Base-by-base conservation (phyloP, 2,113 vertebrate genomes). In the Chascanopsetta lugubris region DNA sequence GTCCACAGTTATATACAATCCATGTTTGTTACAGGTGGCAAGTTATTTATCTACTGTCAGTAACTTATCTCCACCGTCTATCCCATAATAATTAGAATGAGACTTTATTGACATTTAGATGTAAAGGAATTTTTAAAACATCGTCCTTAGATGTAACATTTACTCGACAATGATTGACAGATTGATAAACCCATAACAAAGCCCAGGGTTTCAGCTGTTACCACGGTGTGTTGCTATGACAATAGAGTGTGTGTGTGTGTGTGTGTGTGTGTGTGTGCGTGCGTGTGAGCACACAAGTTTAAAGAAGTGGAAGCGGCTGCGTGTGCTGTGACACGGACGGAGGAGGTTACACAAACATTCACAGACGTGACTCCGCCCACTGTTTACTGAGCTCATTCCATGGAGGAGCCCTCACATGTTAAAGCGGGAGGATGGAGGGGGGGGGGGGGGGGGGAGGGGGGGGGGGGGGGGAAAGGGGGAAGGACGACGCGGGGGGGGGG, bases 271-370 rank as follows among this genome's bases (percentile, higher is more conserved):
- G 58, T 57, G 61, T 48, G 55, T 32, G 43, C 36, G n/a, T n/a
- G n/a, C 47, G 12, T 68, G 4, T 54, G 20, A 32, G 45, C 18
- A 46, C 27, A 69, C 55, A 47, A 55, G 72, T 62, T 60, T 36
- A 46, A 67, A 22, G 51, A 51, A 60, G 58, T 48, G 8, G 43
- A 58, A 50, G 17, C 8, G 17, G n/a, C 17, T 8, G 38, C 38
- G 38, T 8, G 38, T 75, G 63, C 75, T 84, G 72, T 89, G 84
- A 86, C 83, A 84, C 57, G 38, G 79, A 82, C 76, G 62, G 47
- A 25, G 26, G 36, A 69, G 79, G 83, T 77, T 79, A 85, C 57
- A 77, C 57, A 79, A 85, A 90, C 78, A 86, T 34, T 48, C n/a
- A 5, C 30, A 25, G 47, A 66, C 61, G 42, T 48, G 67, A n/a